These are phyloP conservation scores for Timema podura DNA, from an alignment of 2,888 invertebrate genomes.

Conservation along the genomic window DNA sequence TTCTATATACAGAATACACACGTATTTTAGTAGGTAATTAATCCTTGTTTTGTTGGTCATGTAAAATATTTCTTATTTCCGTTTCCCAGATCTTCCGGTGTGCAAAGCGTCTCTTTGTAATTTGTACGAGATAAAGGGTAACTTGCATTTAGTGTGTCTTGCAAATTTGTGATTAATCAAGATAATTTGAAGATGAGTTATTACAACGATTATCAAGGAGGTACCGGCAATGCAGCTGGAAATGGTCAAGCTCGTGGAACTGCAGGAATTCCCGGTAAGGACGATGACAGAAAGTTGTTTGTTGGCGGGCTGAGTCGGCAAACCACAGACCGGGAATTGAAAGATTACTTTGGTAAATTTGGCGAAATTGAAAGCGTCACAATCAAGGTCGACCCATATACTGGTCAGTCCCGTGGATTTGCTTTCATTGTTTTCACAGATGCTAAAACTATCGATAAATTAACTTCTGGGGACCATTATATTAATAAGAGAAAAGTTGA, in stretches of 20 bases:
- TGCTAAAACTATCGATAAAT: conserved; percentile 53
- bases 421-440: conserved; percentile 61
- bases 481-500: conserved; percentile 61
- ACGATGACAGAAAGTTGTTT: conserved; percentile 58
- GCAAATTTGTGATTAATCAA: too few relatives aligned
- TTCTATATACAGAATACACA: too few relatives aligned
- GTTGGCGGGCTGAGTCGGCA: conserved; percentile 61
- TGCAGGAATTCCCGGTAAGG: conserved; percentile 45
- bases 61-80: too few relatives aligned
- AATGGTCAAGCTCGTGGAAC: conserved; percentile 29
- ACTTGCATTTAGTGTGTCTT: too few relatives aligned
- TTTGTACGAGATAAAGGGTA: too few relatives aligned
- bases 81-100: too few relatives aligned
- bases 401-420: conserved; percentile 60
- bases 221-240: too few relatives aligned
- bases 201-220: too few relatives aligned
- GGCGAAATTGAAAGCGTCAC: conserved; percentile 60
- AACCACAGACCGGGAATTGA: conserved; percentile 55
- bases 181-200: too few relatives aligned
- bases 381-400: conserved; percentile 59
- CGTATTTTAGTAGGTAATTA: too few relatives aligned
- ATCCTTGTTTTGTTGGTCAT: too few relatives aligned
- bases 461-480: conserved; percentile 53
- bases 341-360: conserved; percentile 58
- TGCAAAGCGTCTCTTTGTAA: too few relatives aligned